Base-by-base conservation (phyloP, 2,888 invertebrate species). In the Periphyllus acericola region DNA sequence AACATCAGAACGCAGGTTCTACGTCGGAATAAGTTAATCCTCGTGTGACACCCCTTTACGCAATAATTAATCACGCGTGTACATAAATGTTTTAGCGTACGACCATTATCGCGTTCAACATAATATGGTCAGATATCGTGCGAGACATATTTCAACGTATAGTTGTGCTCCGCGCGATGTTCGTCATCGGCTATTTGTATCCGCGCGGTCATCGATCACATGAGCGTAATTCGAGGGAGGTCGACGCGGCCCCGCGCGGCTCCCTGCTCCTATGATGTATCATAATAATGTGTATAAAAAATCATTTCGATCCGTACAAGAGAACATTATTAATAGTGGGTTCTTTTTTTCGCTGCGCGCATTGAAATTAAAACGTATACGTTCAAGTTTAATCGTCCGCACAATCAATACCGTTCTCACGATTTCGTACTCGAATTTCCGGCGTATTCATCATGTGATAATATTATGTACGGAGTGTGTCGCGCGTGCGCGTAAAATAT, bases 361-460 rank as follows among this genome's bases (percentile, higher is more conserved):
- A 6, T 60, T 25, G 60, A 60, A 60, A 60, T 60, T 60, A 19
- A 29, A 68, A 68, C 29, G 68, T 68, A 66, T n/a, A 6, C 25
- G 29, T 29, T 29, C 25, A 11, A 29, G 68, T 68, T 68, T 68
- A 68, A 29, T 68, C 68, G 29, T 11, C 29, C 3, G 25, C 29
- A n/a, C 29, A n/a, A 68, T 68, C 68, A n/a, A n/a, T 68, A 68
- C 68, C 25, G 29, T 68, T n/a, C 68, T 68, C 68, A 68, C 68
- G 68, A n/a, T 68, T 68, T 68, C 68, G 25, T n/a, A n/a, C 60
- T 60, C 25, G 21, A 25, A 60, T 60, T 60, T 60, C 60, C 25
- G 60, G 25, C 60, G 25, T 25, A 4, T 25, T 25, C 4, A 60
- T 19, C 3, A 60, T 60, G n/a, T n/a, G 5, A 60, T 25, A 46